A percentile compares a stretch with the other conserved stretches of the same genome.
Conservation (phyloP, 2,888 invertebrate genomes). For the Amiota communis region DNA sequence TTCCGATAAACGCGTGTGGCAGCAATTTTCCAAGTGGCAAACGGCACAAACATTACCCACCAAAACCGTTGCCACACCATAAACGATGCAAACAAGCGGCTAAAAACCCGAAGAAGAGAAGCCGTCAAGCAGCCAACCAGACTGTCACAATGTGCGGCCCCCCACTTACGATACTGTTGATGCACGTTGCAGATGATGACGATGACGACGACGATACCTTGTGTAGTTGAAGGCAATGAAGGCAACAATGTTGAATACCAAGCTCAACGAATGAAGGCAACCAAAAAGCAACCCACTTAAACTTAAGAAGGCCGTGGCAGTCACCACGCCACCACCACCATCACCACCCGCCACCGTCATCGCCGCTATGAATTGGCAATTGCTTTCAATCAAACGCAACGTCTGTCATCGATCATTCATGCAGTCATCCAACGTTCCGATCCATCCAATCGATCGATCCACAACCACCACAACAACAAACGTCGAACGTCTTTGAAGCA, state of each 20-base stretch:
- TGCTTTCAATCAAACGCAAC: slow-evolving; percentile 71
- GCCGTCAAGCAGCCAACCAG: background rate
- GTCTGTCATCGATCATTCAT: slow-evolving; percentile 69
- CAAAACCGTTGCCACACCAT: background rate
- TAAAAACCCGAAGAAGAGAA: background rate
- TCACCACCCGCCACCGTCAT: slow-evolving; percentile 21
- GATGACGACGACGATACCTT: slow-evolving; percentile 28
- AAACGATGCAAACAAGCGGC: slow-evolving; percentile 37
- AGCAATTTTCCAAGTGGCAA: slow-evolving; percentile 52
- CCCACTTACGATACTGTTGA: background rate
- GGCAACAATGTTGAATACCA: background rate
- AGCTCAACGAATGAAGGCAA: background rate
- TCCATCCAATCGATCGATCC: slow-evolving; percentile 1
- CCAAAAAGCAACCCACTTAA: slow-evolving; percentile 15
- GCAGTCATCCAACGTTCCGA: slow-evolving; percentile 24
- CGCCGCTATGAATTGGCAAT: slow-evolving; percentile 47
- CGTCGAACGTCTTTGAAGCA: slow-evolving; percentile 6
- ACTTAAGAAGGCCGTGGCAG: background rate
- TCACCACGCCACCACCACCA: slow-evolving; percentile 4
- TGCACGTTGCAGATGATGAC: slow-evolving; percentile 4
- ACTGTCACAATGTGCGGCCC: background rate
- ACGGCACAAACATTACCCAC: slow-evolving; percentile 28
- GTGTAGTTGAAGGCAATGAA: slow-evolving; percentile 25
- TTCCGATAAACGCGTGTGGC: slow-evolving; percentile 47
- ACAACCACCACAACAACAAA: background rate